A percentile compares a stretch with the other conserved stretches of the same genome.
Conservation (phyloP, 2,888 invertebrate genomes). For the Phania funesta region DNA sequence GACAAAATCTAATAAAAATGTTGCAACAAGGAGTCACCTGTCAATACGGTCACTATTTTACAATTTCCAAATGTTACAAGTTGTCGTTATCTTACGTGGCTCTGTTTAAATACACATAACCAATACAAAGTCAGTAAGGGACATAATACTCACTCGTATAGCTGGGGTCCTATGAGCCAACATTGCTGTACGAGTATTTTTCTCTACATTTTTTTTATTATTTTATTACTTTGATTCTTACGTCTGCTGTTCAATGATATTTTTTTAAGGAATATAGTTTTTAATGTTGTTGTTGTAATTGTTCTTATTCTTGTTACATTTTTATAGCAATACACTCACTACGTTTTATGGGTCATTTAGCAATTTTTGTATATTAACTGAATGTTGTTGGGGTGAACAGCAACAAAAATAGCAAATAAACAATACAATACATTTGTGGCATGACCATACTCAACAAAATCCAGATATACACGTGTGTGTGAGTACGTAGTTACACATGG, state of each 20-base stretch:
- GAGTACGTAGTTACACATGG: not conserved
- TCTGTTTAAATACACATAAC: not conserved
- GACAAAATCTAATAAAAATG: not conserved
- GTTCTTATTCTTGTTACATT: slow-evolving; percentile 18
- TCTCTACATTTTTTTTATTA: not conserved
- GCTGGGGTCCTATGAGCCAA: not conserved
- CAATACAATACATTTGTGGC: slow-evolving; percentile 33
- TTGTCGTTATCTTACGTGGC: not conserved
- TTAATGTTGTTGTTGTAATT: not conserved
- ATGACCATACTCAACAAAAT: slow-evolving; percentile 58
- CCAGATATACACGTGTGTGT: not conserved
- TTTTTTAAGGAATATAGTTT: slow-evolving; percentile 3
- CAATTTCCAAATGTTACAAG: slow-evolving; percentile 40
- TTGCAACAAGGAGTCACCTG: slow-evolving; percentile 60
- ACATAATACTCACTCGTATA: not conserved
- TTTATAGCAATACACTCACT: slow-evolving; percentile 52
- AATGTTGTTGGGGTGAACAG: slow-evolving; percentile 21
- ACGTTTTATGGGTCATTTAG: slow-evolving; percentile 71
- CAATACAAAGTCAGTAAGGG: not conserved
- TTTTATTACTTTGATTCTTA: not conserved
- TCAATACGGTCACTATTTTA: slow-evolving; percentile 53
- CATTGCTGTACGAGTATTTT: not conserved
- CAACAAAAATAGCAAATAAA: not conserved
- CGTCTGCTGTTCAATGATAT: slow-evolving; percentile 17
- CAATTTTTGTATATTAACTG: slow-evolving; percentile 69